These are phyloP conservation scores for Bujurquina vittata DNA, from an alignment of 2,113 vertebrate species.

Conservation along the genomic window DNA sequence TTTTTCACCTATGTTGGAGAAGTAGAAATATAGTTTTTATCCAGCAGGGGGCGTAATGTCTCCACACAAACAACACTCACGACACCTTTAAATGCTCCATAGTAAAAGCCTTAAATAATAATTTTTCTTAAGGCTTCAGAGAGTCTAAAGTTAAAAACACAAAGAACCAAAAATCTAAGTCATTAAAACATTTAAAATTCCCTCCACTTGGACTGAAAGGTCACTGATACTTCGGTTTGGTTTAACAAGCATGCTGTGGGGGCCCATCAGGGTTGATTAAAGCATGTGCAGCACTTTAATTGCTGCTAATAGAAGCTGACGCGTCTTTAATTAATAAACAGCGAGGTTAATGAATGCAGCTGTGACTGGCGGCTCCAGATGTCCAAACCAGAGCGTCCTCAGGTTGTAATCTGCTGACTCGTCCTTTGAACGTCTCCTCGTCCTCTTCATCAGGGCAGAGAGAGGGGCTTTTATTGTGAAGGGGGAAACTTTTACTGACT, in stretches of 20 bases:
- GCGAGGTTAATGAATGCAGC: conserved; percentile 48
- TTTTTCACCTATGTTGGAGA: not conserved
- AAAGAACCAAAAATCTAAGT: not conserved
- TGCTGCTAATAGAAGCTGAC: conserved; percentile 49
- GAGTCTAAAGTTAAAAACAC: too few relatives aligned
- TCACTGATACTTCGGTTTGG: not conserved
- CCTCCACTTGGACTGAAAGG: not conserved
- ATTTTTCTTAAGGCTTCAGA: not conserved
- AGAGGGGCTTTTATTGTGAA: not conserved
- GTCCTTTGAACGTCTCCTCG: conserved; percentile 8
- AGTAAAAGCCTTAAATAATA: not conserved
- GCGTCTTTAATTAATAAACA: conserved; percentile 41
- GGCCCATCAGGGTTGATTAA: conserved; percentile 30
- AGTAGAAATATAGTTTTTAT: not conserved
- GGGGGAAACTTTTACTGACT: not conserved
- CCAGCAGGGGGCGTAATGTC: not conserved
- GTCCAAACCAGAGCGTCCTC: conserved; percentile 33
- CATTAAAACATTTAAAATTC: not conserved
- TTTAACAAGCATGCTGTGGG: not conserved
- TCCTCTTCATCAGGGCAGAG: not conserved
- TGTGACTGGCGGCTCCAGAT: conserved; percentile 49
- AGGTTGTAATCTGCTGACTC: not conserved
- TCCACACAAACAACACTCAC: not conserved
- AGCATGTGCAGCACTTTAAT: not conserved
- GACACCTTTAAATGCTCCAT: not conserved